Evolutionary conservation across 1,140 invertebrate species (phyloP), one percentile per base, ranked within the genome.

Genomic region (Yoshiicerus persimilis): DNA sequence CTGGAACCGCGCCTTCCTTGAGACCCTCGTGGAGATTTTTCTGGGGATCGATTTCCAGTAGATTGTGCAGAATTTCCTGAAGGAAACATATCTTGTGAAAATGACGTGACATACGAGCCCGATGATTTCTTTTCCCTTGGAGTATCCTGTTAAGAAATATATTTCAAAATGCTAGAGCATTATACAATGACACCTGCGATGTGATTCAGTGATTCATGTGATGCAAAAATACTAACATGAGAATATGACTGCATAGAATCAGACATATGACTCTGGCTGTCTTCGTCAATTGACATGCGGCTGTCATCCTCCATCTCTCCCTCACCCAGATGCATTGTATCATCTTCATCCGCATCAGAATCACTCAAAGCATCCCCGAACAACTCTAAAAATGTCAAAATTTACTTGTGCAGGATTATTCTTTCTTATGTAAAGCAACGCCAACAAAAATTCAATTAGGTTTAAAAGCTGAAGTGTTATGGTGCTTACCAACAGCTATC

Each of bases 231-330:
- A n/a, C n/a, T 66, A 11, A 94, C 94, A 92, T 95, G 94, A 91
- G 95, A 94, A 1, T 95, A 95, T 30, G 89, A 89, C 16, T 90
- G 47, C 80, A 90, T 95, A 0, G 95, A 96, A 91, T 97, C 96
- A 5, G 96, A 96, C 87, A 96, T 92, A 88, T 95, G 94, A 38
- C 87, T 88, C 2, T 88, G 86, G 90, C 95, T 96, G 90, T 97
- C 96, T 87, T 95, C 95, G 27, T 94, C 95, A 0, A 96, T 96
- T 34, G 96, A 93, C 41, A 95, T 94, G 89, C 96, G 96, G 75
- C 94, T 96, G 90, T 97, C 96, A 91, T 97, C 96, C 91, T 96
- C 96, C 89, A 95, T 94, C 34, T 92, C 92, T 36, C 92, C 92
- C 10, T 91, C 92, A 64, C 93, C 93, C 84, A 92, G 92, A 89